Evolutionary conservation across 2,888 invertebrate species (phyloP).

Genomic region (Ditylenchus weischeri): DNA sequence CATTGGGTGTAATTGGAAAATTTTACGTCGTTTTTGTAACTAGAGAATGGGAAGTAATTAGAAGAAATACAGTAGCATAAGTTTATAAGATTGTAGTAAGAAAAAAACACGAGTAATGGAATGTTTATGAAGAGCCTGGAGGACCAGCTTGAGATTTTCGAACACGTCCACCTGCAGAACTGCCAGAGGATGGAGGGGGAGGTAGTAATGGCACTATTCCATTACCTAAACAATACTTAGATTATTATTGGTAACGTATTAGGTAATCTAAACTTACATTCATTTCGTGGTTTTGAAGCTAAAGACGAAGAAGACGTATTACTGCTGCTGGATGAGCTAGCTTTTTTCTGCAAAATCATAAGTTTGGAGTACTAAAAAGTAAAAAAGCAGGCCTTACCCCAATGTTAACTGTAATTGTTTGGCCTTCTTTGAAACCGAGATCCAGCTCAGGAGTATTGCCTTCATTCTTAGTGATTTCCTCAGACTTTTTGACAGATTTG

Average conservation of each 20-base stretch:
- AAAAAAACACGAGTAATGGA: no score
- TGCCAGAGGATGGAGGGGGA: conserved; percentile 45
- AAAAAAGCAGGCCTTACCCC: conserved; percentile 38
- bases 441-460: conserved; percentile 71
- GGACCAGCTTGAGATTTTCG: background rate
- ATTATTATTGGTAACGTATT: background rate
- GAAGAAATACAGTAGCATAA: no score
- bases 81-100: no score
- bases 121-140: no score
- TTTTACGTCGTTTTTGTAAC: no score
- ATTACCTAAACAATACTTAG: background rate
- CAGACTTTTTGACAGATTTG: conserved; percentile 36
- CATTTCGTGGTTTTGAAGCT: no score
- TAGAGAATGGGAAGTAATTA: no score
- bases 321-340: conserved; percentile 21
- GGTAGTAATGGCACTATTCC: conserved; percentile 50
- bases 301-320: background rate
- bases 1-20: no score
- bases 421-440: conserved; percentile 95
- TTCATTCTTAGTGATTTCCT: conserved; percentile 8
- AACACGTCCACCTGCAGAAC: background rate
- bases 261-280: no score
- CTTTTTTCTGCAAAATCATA: conserved; percentile 27
- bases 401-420: conserved; percentile 98
- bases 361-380: no score